phyloP scores from a whole-genome alignment of 2,888 invertebrate species.

The Leptinotarsa haldemani region DNA sequence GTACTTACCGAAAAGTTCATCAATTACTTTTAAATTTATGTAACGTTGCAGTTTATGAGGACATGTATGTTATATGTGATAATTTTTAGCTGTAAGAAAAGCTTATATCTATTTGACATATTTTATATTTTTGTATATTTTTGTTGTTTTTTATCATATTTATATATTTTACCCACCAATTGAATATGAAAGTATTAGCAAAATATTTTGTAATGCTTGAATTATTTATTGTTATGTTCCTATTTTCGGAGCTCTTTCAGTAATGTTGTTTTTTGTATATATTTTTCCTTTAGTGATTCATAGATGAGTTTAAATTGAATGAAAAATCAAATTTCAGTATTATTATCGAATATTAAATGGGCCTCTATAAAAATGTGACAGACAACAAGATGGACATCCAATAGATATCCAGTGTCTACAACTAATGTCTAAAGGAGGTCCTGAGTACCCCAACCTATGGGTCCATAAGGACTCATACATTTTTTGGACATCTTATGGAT shows the following conservation, averaged over 20 bases:
- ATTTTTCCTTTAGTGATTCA: background rate
- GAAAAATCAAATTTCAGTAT: background rate
- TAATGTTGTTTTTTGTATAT: background rate
- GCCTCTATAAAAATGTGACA: background rate
- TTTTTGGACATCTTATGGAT: no score
- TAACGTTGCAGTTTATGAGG: slow-evolving; percentile 40
- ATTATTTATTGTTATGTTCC: slow-evolving; percentile 34
- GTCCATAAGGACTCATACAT: no score
- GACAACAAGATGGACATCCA: no score
- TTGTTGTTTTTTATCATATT: slow-evolving; percentile 44
- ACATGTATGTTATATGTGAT: slow-evolving; percentile 50
- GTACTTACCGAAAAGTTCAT: slow-evolving; percentile 9
- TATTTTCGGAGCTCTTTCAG: slow-evolving; percentile 8
- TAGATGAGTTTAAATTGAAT: background rate
- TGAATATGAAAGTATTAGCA: slow-evolving; percentile 33
- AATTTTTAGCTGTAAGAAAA: slow-evolving; percentile 51
- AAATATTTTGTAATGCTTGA: slow-evolving; percentile 35
- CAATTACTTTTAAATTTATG: slow-evolving; percentile 26
- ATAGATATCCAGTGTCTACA: no score
- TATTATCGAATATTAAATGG: background rate
- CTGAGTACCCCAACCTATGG: no score
- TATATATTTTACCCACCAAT: slow-evolving; percentile 42
- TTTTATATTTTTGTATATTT: slow-evolving; percentile 44
- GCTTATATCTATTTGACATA: slow-evolving; percentile 48
- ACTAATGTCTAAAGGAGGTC: no score